These are phyloP conservation scores for Aphidius colemani DNA, from an alignment of 2,888 invertebrate species.

Conservation along the genomic window DNA sequence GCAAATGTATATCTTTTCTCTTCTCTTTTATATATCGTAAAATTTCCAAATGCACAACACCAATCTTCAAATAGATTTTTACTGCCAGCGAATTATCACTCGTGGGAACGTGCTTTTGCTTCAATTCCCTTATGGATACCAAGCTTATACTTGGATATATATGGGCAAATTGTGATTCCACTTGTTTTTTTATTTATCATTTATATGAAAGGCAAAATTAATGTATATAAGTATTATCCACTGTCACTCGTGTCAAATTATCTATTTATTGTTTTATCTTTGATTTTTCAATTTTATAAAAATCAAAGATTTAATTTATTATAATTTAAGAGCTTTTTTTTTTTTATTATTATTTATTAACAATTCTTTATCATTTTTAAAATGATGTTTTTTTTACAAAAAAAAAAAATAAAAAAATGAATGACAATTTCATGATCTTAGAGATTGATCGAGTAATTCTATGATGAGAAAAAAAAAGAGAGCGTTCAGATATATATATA, in stretches of 20 bases:
- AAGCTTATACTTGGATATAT: constrained; percentile 15
- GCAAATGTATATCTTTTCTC: constrained; percentile 7
- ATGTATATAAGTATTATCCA: neutral
- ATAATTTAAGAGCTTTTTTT: neutral
- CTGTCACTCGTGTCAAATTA: neutral
- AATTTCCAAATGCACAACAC: constrained; percentile 28
- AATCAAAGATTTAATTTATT: constrained; percentile 28
- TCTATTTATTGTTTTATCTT: neutral
- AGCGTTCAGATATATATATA: neutral
- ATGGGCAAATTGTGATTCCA: neutral
- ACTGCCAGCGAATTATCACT: constrained; percentile 45
- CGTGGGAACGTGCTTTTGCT: constrained; percentile 37
- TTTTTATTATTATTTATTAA: too few relatives aligned
- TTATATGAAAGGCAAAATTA: neutral
- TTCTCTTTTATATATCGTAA: constrained; percentile 8
- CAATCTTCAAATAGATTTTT: constrained; percentile 50
- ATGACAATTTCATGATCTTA: too few relatives aligned
- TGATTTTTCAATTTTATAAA: neutral
- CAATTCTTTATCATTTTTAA: too few relatives aligned
- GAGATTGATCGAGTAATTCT: constrained; percentile 17
- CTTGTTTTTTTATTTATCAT: constrained; percentile 7
- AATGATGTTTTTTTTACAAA: too few relatives aligned
- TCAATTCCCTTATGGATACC: constrained; percentile 13
- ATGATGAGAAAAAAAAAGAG: neutral
- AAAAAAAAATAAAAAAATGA: too few relatives aligned